Evolutionary conservation across 2,113 vertebrate species (phyloP).

Genomic region (Triplophysa rosa): DNA sequence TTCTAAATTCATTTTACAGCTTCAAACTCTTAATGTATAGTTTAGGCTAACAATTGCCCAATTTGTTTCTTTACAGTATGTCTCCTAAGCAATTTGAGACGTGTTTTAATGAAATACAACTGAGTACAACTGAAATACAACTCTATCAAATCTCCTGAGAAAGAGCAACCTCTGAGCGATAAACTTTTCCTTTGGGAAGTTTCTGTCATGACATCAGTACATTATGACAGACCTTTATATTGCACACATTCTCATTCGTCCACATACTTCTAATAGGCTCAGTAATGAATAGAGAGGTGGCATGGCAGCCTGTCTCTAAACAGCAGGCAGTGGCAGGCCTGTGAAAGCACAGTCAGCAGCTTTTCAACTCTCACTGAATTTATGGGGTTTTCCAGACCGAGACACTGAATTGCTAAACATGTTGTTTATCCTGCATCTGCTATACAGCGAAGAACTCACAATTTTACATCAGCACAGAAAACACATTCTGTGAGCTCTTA

Average conservation of each 20-base stretch:
- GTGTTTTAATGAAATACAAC: no score
- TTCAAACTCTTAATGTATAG: no score
- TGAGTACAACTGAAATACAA: no score
- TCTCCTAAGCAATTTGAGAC: no score
- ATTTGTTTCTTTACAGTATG: no score
- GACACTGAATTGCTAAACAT: slow-evolving; percentile 30
- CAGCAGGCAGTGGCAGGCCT: slow-evolving; percentile 27
- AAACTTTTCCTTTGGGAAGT: neutral
- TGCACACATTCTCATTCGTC: slow-evolving; percentile 33
- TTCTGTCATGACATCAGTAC: neutral
- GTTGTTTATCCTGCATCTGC: neutral
- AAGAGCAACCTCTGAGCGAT: no score
- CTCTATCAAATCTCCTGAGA: no score
- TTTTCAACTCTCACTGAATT: slow-evolving; percentile 38
- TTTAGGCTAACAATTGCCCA: no score
- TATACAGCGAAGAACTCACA: neutral
- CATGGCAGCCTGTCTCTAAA: slow-evolving; percentile 21
- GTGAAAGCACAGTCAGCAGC: slow-evolving; percentile 45
- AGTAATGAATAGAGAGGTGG: slow-evolving; percentile 25
- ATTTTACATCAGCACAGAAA: slow-evolving; percentile 3
- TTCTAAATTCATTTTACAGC: no score
- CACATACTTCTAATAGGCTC: slow-evolving; percentile 36
- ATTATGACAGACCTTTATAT: neutral
- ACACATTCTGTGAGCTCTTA: neutral
- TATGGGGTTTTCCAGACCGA: slow-evolving; percentile 35